Conservation (phyloP, 2,888 invertebrate genomes). For the Andrena bicolor region DNA sequence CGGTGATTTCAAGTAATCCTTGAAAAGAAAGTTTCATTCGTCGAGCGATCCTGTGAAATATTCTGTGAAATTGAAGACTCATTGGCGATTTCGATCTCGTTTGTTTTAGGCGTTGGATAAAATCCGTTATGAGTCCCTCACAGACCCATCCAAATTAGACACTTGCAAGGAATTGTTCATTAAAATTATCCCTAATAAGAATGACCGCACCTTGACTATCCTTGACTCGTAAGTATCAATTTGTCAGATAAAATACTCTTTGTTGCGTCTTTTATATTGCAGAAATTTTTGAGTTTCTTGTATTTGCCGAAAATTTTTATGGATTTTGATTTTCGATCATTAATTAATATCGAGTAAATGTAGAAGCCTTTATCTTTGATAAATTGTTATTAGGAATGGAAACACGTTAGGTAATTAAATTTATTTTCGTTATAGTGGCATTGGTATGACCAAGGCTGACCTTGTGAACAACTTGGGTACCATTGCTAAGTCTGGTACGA, state of each 20-base stretch:
- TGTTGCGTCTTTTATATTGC: not conserved
- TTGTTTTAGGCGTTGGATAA: constrained; percentile 90
- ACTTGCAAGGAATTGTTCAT: constrained; percentile 97
- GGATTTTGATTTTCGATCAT: not conserved
- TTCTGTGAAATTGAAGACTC: not conserved
- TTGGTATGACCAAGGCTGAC: constrained; percentile 99
- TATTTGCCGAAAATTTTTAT: not conserved
- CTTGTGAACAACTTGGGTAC: constrained; percentile 99
- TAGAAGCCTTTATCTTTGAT: not conserved
- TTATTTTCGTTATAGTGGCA: constrained; percentile 86
- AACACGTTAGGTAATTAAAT: not conserved
- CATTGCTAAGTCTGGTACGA: constrained; percentile 99
- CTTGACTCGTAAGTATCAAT: constrained; percentile 89
- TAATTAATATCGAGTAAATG: too few relatives aligned
- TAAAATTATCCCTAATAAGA: constrained; percentile 98
- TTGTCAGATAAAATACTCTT: not conserved
- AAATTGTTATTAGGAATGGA: not conserved
- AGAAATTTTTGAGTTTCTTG: not conserved
- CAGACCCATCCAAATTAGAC: constrained; percentile 97
- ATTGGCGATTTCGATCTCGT: not conserved
- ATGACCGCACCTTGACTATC: constrained; percentile 97
- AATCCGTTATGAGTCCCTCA: constrained; percentile 98
- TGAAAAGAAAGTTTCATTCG: not conserved
- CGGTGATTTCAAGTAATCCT: not conserved
- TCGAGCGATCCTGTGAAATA: not conserved